These are phyloP conservation scores for Epistrophella euchroma DNA, from an alignment of 2,888 invertebrate species.

Conservation along the genomic window DNA sequence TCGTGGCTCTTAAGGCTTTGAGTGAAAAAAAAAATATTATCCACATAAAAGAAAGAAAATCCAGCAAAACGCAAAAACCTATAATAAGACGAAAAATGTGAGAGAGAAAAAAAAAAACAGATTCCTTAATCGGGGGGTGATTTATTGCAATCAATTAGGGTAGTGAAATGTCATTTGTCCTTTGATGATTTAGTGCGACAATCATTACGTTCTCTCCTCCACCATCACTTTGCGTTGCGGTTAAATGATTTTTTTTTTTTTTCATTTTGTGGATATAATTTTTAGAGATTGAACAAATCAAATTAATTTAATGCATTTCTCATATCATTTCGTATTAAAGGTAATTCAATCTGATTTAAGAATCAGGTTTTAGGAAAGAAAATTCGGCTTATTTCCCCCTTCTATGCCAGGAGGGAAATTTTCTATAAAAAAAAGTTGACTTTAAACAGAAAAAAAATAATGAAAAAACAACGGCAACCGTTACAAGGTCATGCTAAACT, in stretches of 20 bases:
- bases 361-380: neutral
- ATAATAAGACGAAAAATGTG: conserved; percentile 11
- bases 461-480: no score
- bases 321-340: neutral
- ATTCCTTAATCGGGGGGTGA: conserved; percentile 66
- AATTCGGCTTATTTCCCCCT: no score
- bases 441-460: no score
- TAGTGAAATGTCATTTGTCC: conserved; percentile 72
- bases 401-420: no score
- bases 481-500: no score
- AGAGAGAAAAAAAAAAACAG: conserved; percentile 19
- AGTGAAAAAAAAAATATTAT: neutral
- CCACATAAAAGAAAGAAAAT: conserved; percentile 13
- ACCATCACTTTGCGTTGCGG: neutral
- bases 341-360: neutral
- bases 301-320: conserved; percentile 33
- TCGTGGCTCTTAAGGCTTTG: conserved; percentile 22
- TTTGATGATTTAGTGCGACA: conserved; percentile 62
- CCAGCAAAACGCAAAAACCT: conserved; percentile 20
- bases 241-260: conserved; percentile 6
- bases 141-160: conserved; percentile 71
- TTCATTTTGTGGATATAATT: conserved; percentile 1
- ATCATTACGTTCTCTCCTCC: conserved; percentile 20
- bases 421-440: no score
- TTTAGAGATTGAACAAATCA: conserved; percentile 30